Evolutionary conservation across 2,888 invertebrate genomes (phyloP).

Genomic region (Nemotelus nigrinus): DNA sequence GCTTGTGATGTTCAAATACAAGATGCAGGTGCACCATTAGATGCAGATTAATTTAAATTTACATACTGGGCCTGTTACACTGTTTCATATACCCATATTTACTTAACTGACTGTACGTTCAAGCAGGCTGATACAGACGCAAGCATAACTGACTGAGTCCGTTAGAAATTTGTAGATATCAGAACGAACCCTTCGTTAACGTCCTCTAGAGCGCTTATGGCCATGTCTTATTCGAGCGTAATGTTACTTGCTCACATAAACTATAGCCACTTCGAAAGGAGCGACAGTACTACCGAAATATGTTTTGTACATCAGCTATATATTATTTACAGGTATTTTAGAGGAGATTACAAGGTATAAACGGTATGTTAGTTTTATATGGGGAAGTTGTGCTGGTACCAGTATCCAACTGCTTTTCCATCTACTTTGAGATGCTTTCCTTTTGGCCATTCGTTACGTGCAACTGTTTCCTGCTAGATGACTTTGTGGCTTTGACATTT

Average conservation of each 20-base stretch:
- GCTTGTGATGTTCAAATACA: too few relatives aligned
- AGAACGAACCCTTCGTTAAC: constrained; percentile 28
- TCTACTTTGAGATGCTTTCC: neutral
- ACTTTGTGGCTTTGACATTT: too few relatives aligned
- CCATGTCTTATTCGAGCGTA: constrained; percentile 47
- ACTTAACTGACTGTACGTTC: neutral
- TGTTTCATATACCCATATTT: constrained; percentile 6
- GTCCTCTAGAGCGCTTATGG: constrained; percentile 44
- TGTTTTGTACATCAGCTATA: constrained; percentile 36
- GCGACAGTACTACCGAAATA: constrained; percentile 17
- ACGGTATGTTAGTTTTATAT: constrained; percentile 48
- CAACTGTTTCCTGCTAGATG: too few relatives aligned
- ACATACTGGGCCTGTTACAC: neutral
- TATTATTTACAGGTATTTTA: constrained; percentile 50
- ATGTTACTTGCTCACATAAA: constrained; percentile 50
- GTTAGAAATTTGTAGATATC: constrained; percentile 22
- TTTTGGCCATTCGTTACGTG: too few relatives aligned
- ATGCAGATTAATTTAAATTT: constrained; percentile 1
- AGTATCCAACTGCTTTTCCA: constrained; percentile 5
- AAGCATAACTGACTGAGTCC: constrained; percentile 20
- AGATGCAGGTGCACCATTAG: neutral
- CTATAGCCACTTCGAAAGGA: constrained; percentile 38
- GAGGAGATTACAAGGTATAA: constrained; percentile 49
- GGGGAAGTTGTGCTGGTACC: constrained; percentile 18
- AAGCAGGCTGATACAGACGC: neutral